Conservation (phyloP, 1,140 invertebrate genomes). For the Ctenoplectra terminalis region DNA sequence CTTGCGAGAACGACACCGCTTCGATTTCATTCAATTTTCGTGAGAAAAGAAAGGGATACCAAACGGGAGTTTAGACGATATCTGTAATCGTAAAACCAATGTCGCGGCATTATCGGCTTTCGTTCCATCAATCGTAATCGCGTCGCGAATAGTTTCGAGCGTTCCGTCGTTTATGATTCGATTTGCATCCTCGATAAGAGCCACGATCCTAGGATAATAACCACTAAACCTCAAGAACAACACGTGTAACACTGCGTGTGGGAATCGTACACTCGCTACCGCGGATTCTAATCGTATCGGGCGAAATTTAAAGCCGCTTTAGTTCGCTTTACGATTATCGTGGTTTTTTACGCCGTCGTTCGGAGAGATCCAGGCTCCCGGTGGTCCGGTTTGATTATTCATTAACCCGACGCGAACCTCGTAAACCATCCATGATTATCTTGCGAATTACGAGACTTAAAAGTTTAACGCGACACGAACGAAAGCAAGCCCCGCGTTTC, state of each 20-base stretch:
- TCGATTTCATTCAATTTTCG: too few species aligned
- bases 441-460: background rate
- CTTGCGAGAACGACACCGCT: too few species aligned
- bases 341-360: constrained; percentile 1
- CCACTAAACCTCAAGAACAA: constrained; percentile 61
- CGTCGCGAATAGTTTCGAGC: constrained; percentile 36
- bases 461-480: background rate
- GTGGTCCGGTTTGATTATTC: background rate
- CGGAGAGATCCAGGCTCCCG: background rate
- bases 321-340: constrained; percentile 11
- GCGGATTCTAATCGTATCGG: constrained; percentile 45
- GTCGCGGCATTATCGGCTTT: constrained; percentile 12
- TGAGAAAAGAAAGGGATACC: background rate
- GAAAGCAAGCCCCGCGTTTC: too few species aligned
- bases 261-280: constrained; percentile 34
- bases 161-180: constrained; percentile 56
- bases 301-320: background rate
- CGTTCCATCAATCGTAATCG: constrained; percentile 40
- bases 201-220: constrained; percentile 55
- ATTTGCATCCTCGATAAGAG: constrained; percentile 64
- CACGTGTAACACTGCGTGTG: constrained; percentile 51
- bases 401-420: constrained; percentile 5
- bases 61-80: background rate
- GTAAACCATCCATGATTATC: constrained; percentile 10
- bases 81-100: constrained; percentile 38